A percentile compares a stretch with the other conserved stretches of the same genome.
phyloP scores from a whole-genome alignment of 2,113 vertebrate genomes.

The Pluvianellus socialis region DNA sequence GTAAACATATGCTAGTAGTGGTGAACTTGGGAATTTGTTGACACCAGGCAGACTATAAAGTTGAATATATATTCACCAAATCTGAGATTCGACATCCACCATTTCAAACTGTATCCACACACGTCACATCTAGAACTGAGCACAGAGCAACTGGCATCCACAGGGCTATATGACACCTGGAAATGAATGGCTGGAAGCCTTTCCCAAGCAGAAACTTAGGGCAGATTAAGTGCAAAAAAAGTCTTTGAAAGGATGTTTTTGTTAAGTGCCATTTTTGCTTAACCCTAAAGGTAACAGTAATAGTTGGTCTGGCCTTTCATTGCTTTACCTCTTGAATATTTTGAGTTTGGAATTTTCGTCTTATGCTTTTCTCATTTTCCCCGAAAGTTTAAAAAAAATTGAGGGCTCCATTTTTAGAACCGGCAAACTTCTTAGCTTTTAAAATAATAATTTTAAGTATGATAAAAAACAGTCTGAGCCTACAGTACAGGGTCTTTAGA shows the following conservation, averaged over 20 bases:
- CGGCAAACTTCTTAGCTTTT: not conserved
- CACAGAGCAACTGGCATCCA: not conserved
- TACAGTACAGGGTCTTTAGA: not conserved
- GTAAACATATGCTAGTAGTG: not conserved
- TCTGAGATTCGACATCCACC: not conserved
- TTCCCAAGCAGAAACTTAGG: not conserved
- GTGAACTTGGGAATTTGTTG: not conserved
- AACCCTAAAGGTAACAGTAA: not conserved
- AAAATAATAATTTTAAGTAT: not conserved
- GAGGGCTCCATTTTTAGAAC: not conserved
- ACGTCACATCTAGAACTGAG: not conserved
- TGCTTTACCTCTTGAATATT: not conserved
- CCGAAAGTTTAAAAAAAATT: not conserved
- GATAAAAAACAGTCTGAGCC: not conserved
- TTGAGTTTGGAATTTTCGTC: not conserved
- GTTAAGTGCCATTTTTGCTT: not conserved
- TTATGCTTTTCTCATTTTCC: not conserved
- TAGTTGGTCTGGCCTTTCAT: not conserved
- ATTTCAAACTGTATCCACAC: not conserved
- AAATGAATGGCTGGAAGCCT: not conserved
- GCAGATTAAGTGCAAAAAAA: not conserved
- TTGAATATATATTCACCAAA: not conserved
- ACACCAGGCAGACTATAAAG: not conserved
- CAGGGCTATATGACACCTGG: accelerated
- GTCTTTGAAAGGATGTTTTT: not conserved